Conservation (phyloP, 2,113 vertebrate genomes). For the Vulpes ferrilata region DNA sequence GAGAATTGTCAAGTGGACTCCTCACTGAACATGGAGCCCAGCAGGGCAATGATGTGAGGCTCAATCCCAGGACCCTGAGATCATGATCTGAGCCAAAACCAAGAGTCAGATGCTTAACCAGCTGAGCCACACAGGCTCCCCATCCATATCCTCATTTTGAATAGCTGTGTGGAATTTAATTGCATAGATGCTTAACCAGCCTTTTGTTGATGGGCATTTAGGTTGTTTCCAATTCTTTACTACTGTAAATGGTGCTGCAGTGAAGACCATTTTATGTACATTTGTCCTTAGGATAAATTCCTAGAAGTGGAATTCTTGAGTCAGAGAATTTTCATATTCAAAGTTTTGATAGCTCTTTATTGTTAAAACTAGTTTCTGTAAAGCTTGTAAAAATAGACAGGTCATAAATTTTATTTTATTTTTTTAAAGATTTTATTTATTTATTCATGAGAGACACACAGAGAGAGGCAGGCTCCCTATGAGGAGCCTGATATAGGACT, state of each 20-base stretch:
- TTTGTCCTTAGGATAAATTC: slow-evolving; percentile 42
- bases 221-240: slow-evolving; percentile 22
- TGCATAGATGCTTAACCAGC: not conserved
- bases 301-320: slow-evolving; percentile 17
- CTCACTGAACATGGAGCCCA: not conserved
- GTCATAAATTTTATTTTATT: not conserved
- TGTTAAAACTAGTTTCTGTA: slow-evolving; percentile 48
- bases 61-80: not conserved
- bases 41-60: not conserved
- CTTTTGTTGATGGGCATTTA: not conserved
- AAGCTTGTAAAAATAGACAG: slow-evolving; percentile 40
- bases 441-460: no score
- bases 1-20: not conserved
- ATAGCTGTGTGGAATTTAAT: not conserved
- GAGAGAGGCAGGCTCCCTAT: no score
- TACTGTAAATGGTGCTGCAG: not conserved
- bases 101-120: not conserved
- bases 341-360: slow-evolving; percentile 38
- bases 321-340: slow-evolving; percentile 58
- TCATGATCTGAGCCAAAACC: not conserved
- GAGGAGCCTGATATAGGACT: no score
- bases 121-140: not conserved
- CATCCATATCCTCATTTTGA: not conserved
- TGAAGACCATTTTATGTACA: not conserved
- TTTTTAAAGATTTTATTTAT: no score